phyloP scores from a whole-genome alignment of 2,113 vertebrate genomes.

The Kryptolebias marmoratus region DNA sequence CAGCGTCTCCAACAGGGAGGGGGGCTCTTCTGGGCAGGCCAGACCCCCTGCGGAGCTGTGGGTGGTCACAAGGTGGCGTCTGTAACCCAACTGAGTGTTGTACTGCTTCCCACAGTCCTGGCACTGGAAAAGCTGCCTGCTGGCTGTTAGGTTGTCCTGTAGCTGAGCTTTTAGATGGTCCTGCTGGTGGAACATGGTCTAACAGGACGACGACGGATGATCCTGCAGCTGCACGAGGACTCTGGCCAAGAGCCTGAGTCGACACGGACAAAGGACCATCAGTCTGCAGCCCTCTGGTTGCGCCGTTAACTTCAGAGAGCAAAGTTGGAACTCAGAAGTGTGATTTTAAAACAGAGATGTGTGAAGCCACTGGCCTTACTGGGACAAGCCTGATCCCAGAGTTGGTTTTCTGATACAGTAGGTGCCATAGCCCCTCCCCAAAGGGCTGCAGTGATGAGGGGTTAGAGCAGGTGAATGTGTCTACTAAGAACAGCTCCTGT shows the following conservation, averaged over 20 bases:
- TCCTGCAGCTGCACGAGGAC: slow-evolving; percentile 85
- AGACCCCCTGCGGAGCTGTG: slow-evolving; percentile 80
- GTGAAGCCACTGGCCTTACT: slow-evolving; percentile 81
- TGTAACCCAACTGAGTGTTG: slow-evolving; percentile 93
- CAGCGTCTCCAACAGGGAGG: slow-evolving; percentile 90
- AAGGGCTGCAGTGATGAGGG: slow-evolving; percentile 78
- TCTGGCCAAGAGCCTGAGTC: slow-evolving; percentile 86
- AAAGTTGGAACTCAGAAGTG: slow-evolving; percentile 47
- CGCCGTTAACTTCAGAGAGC: slow-evolving; percentile 41
- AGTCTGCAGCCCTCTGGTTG: slow-evolving; percentile 30
- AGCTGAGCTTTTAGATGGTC: slow-evolving; percentile 93
- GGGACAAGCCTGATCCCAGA: slow-evolving; percentile 85
- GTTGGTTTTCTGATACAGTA: slow-evolving; percentile 70
- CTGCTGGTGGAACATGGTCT: slow-evolving; percentile 96
- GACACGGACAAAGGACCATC: slow-evolving; percentile 60
- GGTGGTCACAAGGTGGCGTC: slow-evolving; percentile 86
- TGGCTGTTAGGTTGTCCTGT: slow-evolving; percentile 86
- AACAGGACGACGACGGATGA: slow-evolving; percentile 83
- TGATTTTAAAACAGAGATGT: slow-evolving; percentile 39
- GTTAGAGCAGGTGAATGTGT: slow-evolving; percentile 33
- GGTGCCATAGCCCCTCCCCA: slow-evolving; percentile 91
- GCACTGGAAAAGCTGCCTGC: slow-evolving; percentile 92
- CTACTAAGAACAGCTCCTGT: slow-evolving; percentile 51
- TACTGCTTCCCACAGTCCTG: slow-evolving; percentile 97
- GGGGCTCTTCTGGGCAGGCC: slow-evolving; percentile 90